Evolutionary conservation across 2,888 invertebrate genomes (phyloP).

Genomic region (Cantharis rufa): DNA sequence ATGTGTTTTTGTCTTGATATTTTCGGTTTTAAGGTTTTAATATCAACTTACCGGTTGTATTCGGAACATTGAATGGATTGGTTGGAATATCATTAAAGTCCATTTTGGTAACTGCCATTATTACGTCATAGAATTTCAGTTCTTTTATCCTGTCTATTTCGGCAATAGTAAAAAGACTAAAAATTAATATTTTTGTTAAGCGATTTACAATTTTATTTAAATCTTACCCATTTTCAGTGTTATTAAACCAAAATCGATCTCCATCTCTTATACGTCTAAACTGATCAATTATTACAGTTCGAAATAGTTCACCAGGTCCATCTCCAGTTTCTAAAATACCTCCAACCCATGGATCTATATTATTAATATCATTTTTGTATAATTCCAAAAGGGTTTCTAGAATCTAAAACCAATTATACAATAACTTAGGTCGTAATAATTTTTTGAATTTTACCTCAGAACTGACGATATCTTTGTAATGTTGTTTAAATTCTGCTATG

Average conservation of each 20-base stretch:
- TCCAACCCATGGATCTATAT: conserved; percentile 63
- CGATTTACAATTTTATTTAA: neutral
- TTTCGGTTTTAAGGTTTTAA: too few species aligned
- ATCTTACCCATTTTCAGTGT: conserved; percentile 52
- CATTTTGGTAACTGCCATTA: conserved; percentile 58
- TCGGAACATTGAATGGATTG: conserved; percentile 57
- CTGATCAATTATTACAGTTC: conserved; percentile 59
- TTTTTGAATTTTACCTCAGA: neutral
- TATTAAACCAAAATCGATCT: conserved; percentile 65
- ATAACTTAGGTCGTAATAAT: neutral
- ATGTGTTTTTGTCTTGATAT: too few species aligned
- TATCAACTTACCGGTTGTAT: neutral
- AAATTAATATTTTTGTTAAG: conserved; percentile 23
- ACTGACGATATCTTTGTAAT: neutral
- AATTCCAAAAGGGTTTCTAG: conserved; percentile 41
- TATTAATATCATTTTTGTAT: conserved; percentile 51
- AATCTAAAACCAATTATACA: conserved; percentile 27
- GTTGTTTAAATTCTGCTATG: conserved; percentile 37
- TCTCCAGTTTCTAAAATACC: conserved; percentile 60
- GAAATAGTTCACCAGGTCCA: conserved; percentile 60
- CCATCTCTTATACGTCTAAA: conserved; percentile 61
- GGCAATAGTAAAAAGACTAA: conserved; percentile 56
- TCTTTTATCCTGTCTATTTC: conserved; percentile 56
- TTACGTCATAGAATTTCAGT: conserved; percentile 57
- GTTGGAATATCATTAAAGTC: conserved; percentile 55